These are phyloP conservation scores for Papilio demoleus DNA, from an alignment of 2,888 invertebrate genomes.

Conservation along the genomic window DNA sequence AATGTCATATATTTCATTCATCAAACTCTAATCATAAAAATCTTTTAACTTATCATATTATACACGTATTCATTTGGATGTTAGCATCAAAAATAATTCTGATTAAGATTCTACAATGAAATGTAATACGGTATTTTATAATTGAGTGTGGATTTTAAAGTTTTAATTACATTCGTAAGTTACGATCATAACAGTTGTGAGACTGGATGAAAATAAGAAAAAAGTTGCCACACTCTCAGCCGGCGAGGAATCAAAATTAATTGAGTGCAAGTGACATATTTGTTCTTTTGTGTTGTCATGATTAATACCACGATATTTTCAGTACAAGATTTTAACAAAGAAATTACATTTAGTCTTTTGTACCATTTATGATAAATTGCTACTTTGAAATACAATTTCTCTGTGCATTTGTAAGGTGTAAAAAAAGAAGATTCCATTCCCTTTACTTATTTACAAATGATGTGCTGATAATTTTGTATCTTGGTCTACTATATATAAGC, in stretches of 20 bases:
- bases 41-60: background rate
- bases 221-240: background rate
- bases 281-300: conserved; percentile 8
- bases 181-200: background rate
- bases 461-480: background rate
- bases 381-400: too few species aligned
- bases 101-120: background rate
- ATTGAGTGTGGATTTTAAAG: conserved; percentile 1
- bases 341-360: background rate
- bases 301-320: background rate
- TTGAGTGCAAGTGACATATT: conserved; percentile 18
- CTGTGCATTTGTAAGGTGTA: too few species aligned
- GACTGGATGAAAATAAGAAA: background rate
- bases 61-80: background rate
- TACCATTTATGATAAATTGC: background rate
- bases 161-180: conserved; percentile 3
- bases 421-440: too few species aligned
- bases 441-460: background rate
- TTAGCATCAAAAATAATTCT: background rate
- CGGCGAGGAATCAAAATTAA: conserved; percentile 18
- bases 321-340: conserved; percentile 2
- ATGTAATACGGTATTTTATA: background rate
- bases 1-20: conserved; percentile 21
- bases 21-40: conserved; percentile 3
- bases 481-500: background rate